Percentiles rank a stretch among this genome's conserved stretches.
Evolutionary conservation across 2,797 vertebrate species (phyloP).

Genomic region (Pseudochaenichthys georgianus): DNA sequence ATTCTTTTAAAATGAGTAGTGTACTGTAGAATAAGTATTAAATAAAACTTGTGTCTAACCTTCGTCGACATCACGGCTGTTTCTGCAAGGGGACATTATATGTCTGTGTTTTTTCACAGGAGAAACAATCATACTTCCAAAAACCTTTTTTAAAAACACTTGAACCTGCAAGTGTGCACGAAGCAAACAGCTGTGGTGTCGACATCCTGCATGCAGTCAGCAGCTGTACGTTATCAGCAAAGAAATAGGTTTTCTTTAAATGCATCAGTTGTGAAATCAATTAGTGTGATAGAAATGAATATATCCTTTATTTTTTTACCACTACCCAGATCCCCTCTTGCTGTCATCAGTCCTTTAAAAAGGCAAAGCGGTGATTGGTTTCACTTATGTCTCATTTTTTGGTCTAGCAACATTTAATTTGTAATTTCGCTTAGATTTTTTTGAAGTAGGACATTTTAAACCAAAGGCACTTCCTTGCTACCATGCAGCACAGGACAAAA

Average conservation of each 20-base stretch:
- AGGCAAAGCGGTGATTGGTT: conserved; percentile 98
- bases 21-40: conserved; percentile 18
- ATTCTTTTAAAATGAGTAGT: conserved; percentile 20
- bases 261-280: conserved; percentile 60
- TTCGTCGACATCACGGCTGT: conserved; percentile 39
- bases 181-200: conserved; percentile 61
- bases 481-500: conserved; percentile 92
- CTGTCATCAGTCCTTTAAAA: conserved; percentile 89
- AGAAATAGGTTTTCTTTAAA: conserved; percentile 58
- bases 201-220: conserved; percentile 62
- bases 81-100: conserved; percentile 25
- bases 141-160: conserved; percentile 60
- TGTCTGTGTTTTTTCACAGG: conserved; percentile 29
- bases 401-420: conserved; percentile 89
- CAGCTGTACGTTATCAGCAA: conserved; percentile 44
- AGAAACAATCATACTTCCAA: conserved; percentile 30
- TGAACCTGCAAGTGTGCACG: conserved; percentile 79
- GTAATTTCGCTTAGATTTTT: conserved; percentile 84
- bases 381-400: conserved; percentile 89
- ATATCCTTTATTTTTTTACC: conserved; percentile 62
- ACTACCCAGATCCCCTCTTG: conserved; percentile 63
- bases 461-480: conserved; percentile 99
- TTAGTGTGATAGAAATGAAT: conserved; percentile 63
- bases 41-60: conserved; percentile 30
- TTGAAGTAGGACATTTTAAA: conserved; percentile 94